Base-by-base conservation (phyloP, 2,888 invertebrate genomes). In the Epirrita christyi region DNA sequence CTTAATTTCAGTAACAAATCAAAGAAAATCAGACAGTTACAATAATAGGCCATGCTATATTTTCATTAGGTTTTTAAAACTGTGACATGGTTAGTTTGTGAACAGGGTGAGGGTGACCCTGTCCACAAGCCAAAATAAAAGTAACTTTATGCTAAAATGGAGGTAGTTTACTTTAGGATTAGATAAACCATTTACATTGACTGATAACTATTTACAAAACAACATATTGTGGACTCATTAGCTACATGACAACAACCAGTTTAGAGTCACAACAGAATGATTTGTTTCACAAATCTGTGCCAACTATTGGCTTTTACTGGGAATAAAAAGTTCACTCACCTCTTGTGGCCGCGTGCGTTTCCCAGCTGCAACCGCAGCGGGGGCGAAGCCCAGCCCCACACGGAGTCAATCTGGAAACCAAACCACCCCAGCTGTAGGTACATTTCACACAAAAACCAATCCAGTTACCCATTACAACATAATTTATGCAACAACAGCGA, bases 381-480 rank as follows among this genome's bases (percentile, higher is more conserved):
- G 94, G 96, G 97, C 93, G 97, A 96, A 94, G 96, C 96, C 97
- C 97, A 97, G 92, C 96, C 97, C 97, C 97, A 97, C 96, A 96
- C 96, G 92, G 96, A 95, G 95, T 97, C 97, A 96, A 97, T 97
- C 97, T 97, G 93, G 75, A 94, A 93, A 77, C 85, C 78, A 75
- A 69, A 74, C 69, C 71, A 76, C 78, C 66, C 76, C 71, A 67
- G 61, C 64, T 70, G 57, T 66, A 36, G n/a, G n/a, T 11, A 72
- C 59, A 68, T 64, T 70, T 59, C 62, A 70, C 71, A 72, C 71
- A 70, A 67, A 70, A 73, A 72, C 72, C 71, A 68, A 67, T 67
- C 66, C 71, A 76, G 71, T 74, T 76, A 75, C 69, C 71, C 76
- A 76, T 79, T 76, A 80, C 73, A 73, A 71, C 70, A 73, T 81